A percentile compares a stretch with the other conserved stretches of the same genome.
phyloP scores from a whole-genome alignment of 2,797 vertebrate species.

The Malurus splendens region DNA sequence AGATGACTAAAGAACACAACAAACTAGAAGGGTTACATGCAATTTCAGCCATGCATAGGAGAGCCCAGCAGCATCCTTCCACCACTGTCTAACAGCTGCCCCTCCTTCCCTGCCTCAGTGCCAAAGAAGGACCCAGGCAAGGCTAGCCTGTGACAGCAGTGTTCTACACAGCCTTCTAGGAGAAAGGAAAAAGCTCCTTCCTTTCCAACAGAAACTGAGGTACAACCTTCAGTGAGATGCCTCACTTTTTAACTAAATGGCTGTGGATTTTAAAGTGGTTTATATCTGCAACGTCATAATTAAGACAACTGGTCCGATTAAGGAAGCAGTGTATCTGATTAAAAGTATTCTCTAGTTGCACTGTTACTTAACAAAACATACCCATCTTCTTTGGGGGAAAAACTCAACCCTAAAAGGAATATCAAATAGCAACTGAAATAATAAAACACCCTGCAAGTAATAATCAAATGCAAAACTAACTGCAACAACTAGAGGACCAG shows the following conservation, averaged over 20 bases:
- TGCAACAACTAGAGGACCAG: not conserved
- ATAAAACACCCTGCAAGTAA: not conserved
- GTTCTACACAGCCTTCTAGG: accelerated
- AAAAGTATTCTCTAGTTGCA: not conserved
- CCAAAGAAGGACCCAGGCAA: not conserved
- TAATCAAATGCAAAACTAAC: not conserved
- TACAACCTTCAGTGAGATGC: not conserved
- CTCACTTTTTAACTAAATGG: not conserved
- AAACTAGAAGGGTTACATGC: not conserved
- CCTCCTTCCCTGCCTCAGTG: too few species aligned
- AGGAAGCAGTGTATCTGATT: not conserved
- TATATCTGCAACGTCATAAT: not conserved
- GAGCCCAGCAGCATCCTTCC: not conserved
- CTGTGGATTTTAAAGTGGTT: not conserved
- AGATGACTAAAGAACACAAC: not conserved
- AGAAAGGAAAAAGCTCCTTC: not conserved
- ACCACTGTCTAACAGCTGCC: not conserved
- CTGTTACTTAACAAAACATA: not conserved
- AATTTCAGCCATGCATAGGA: not conserved
- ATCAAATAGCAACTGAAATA: not conserved
- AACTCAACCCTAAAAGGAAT: not conserved
- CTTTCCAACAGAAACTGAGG: not conserved
- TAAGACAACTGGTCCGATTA: not conserved
- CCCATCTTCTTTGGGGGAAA: not conserved
- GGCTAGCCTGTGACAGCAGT: accelerated